Evolutionary conservation across 2,888 invertebrate genomes (phyloP).

Genomic region (Torymus texanus): DNA sequence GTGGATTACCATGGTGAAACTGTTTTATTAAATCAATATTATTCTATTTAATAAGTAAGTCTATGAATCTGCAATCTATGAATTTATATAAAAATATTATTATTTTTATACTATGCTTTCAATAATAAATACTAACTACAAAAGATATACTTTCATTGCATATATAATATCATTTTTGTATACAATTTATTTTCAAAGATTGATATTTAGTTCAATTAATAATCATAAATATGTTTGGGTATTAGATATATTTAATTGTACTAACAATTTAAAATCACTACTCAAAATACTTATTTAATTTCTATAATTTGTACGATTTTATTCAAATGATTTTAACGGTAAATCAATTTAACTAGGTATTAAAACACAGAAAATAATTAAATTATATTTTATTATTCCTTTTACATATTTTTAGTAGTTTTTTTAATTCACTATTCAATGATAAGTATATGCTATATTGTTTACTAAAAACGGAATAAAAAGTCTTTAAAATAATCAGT

Average conservation of each 20-base stretch:
- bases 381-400: neutral
- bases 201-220: too few species aligned
- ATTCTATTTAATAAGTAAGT: constrained; percentile 11
- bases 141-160: too few species aligned
- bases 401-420: constrained; percentile 19
- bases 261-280: too few species aligned
- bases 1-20: neutral
- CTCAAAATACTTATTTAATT: too few species aligned
- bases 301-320: too few species aligned
- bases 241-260: too few species aligned
- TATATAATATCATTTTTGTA: too few species aligned
- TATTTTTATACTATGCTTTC: neutral
- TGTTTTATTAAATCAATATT: constrained; percentile 10
- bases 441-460: neutral
- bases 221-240: too few species aligned
- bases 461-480: constrained; percentile 28
- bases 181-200: too few species aligned
- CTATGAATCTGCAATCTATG: neutral
- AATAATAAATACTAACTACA: too few species aligned
- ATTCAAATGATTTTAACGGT: too few species aligned
- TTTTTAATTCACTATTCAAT: constrained; percentile 23
- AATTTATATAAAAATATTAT: neutral
- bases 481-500: constrained; percentile 25
- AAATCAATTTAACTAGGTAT: neutral
- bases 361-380: neutral